Conservation (phyloP, 2,113 vertebrate genomes). For the Sorex araneus region DNA sequence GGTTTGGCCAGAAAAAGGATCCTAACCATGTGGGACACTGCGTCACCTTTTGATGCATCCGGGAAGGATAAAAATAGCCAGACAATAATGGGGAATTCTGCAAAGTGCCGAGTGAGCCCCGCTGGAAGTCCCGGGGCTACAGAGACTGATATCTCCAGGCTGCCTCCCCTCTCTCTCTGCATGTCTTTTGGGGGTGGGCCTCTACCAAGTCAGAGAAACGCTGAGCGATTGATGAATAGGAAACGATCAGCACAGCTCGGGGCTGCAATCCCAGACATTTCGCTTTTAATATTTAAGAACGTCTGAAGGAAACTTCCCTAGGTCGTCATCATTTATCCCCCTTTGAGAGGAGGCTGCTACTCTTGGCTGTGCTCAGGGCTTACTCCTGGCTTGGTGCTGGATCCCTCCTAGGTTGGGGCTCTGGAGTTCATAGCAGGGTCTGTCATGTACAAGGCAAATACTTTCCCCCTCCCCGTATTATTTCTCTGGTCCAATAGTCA, state of each 20-base stretch:
- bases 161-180: not conserved
- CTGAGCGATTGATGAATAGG: slow-evolving; percentile 41
- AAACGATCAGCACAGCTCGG: slow-evolving; percentile 22
- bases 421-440: too few species aligned
- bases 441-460: too few species aligned
- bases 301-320: slow-evolving; percentile 45
- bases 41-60: slow-evolving; percentile 44
- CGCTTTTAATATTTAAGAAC: slow-evolving; percentile 75
- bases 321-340: not conserved
- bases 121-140: slow-evolving; percentile 12
- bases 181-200: not conserved
- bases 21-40: slow-evolving; percentile 36
- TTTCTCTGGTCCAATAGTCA: too few species aligned
- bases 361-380: too few species aligned
- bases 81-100: slow-evolving; percentile 72
- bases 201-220: not conserved
- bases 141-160: not conserved
- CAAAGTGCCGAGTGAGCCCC: slow-evolving; percentile 37
- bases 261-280: slow-evolving; percentile 18
- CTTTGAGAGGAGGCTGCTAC: too few species aligned
- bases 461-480: too few species aligned
- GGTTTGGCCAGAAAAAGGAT: slow-evolving; percentile 17
- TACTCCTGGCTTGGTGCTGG: too few species aligned
- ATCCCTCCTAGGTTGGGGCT: too few species aligned
- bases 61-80: slow-evolving; percentile 75